Evolutionary conservation across 2,888 invertebrate species (phyloP).

Genomic region (Brachylomia viminalis): DNA sequence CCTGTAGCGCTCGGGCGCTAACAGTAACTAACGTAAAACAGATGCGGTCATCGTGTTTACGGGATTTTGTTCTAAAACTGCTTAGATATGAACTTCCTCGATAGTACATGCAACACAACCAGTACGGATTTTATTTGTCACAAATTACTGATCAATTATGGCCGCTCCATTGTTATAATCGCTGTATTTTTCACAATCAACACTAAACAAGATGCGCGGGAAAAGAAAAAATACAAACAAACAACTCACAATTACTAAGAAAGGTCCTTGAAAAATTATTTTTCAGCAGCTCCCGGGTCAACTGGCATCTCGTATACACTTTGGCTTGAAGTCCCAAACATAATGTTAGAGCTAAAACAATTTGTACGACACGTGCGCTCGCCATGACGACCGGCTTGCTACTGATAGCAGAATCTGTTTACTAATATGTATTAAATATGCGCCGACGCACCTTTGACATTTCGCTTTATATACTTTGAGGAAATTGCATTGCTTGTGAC

Average conservation of each 20-base stretch:
- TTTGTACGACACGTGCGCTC: constrained; percentile 73
- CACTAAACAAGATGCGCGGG: background rate
- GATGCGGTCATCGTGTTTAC: too few relatives aligned
- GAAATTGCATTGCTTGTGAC: constrained; percentile 58
- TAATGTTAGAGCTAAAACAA: constrained; percentile 72
- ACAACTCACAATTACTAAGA: constrained; percentile 93
- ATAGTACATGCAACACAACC: background rate
- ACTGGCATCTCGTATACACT: constrained; percentile 92
- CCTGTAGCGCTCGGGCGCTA: too few relatives aligned
- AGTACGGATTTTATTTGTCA: background rate
- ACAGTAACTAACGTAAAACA: too few relatives aligned
- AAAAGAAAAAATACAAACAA: background rate
- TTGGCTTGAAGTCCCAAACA: constrained; percentile 82
- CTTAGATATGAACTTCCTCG: too few relatives aligned
- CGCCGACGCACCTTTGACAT: constrained; percentile 80
- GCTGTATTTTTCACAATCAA: background rate
- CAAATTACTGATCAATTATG: constrained; percentile 4
- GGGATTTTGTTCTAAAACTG: too few relatives aligned
- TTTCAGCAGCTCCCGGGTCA: constrained; percentile 92
- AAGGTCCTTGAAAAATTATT: constrained; percentile 92
- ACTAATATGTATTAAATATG: constrained; percentile 69
- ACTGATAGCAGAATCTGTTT: constrained; percentile 76
- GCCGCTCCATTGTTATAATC: background rate
- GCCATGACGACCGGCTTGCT: constrained; percentile 74
- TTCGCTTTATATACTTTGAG: constrained; percentile 63